Evolutionary conservation across 2,797 vertebrate species (phyloP), one percentile per base, ranked within the genome.

Genomic region (Periparus ater): DNA sequence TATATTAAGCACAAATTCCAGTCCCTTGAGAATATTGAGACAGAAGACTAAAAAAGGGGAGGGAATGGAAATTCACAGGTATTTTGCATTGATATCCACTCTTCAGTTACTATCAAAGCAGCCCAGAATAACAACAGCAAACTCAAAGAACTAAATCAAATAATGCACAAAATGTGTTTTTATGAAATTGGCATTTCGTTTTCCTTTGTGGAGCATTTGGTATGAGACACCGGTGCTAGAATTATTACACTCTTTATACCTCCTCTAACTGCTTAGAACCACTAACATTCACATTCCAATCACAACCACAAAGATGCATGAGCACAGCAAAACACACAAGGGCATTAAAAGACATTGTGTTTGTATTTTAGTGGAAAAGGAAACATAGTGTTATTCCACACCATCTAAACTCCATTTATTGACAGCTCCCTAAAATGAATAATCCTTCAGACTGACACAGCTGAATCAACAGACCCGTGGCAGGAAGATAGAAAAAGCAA

Each of bases 391-490:
- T 79, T 91, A 94, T 86, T 96, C 87, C 80, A 79, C 15, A 48
- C 71, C 55, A 75, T 42, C 80, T 67, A 78, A 85, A 78, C 47
- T 87, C 73, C 63, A 79, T 78, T 91, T 93, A 95, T 93, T 86
- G 95, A 87, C 95, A 96, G 38, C 84, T 90, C 91, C 8, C 21
- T 95, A 95, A 96, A 94, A 96, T 3, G 3, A 42, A 75, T 68
- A 94, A 93, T 92, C 54, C 84, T 88, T 75, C 78, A 34, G 90
- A 79, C 32, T 80, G 73, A 87, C 73, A 95, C 50, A 93, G 79
- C 67, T 94, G 85, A 96, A 95, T 95, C 96, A 94, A 96, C 96
- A 96, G 34, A 83, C 87, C 60, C 10, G 25, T 11, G 36, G 79
- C 66, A 97, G 72, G 44, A 82, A 55, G 45, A 65, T 2, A 79